These are phyloP conservation scores for Pitta sordida DNA, from an alignment of 2,113 vertebrate genomes.

Conservation along the genomic window DNA sequence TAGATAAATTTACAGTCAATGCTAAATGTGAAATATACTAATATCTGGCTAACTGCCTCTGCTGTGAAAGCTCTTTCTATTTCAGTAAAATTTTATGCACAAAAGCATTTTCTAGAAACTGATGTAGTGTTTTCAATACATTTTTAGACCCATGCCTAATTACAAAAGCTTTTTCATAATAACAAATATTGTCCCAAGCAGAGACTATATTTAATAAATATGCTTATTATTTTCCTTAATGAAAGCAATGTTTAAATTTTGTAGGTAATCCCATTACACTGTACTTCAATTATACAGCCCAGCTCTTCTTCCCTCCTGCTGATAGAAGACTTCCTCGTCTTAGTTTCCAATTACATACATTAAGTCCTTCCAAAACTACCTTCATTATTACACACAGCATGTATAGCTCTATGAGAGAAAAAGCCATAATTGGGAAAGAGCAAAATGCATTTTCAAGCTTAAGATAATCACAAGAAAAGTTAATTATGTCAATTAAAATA, in stretches of 20 bases:
- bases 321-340: conserved; percentile 36
- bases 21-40: background rate
- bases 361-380: conserved; percentile 15
- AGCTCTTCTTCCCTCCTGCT: conserved; percentile 32
- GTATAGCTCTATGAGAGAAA: conserved; percentile 28
- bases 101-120: conserved; percentile 49
- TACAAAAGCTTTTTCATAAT: conserved; percentile 59
- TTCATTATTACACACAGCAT: conserved; percentile 54
- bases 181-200: conserved; percentile 58
- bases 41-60: conserved; percentile 40
- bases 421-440: conserved; percentile 1
- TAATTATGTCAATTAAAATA: conserved; percentile 67
- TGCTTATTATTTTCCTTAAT: conserved; percentile 64
- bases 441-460: conserved; percentile 23
- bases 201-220: conserved; percentile 58
- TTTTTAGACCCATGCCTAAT: conserved; percentile 56
- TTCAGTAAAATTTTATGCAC: conserved; percentile 38
- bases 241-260: conserved; percentile 62
- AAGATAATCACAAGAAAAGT: conserved; percentile 57
- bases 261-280: conserved; percentile 58
- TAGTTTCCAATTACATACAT: conserved; percentile 52
- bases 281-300: conserved; percentile 41
- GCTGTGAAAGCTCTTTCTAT: conserved; percentile 53
- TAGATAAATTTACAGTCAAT: background rate
- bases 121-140: conserved; percentile 18